Percentiles rank a stretch among this genome's conserved stretches.
These are phyloP conservation scores for Aleadryas rufinucha DNA, from an alignment of 2,113 vertebrate species.

Conservation along the genomic window DNA sequence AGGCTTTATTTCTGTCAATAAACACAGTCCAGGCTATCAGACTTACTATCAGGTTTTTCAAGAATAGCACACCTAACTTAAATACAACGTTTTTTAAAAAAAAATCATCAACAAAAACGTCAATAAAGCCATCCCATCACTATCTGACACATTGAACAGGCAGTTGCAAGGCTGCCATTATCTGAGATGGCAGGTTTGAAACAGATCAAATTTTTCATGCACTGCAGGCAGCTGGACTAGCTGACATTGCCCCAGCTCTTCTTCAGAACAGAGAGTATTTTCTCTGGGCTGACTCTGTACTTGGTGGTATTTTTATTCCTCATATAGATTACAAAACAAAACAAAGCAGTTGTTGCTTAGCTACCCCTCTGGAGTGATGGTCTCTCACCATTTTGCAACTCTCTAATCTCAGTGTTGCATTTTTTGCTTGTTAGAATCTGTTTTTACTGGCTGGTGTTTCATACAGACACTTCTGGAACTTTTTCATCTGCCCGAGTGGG, in stretches of 20 bases:
- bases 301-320: conserved; percentile 54
- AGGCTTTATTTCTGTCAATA: not conserved
- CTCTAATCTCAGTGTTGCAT: conserved; percentile 2
- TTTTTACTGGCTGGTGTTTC: conserved; percentile 34
- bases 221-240: not conserved
- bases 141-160: not conserved
- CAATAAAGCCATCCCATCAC: rapidly evolving
- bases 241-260: not conserved
- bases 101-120: not conserved
- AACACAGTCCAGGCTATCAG: not conserved
- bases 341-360: conserved; percentile 59
- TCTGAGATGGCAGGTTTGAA: not conserved
- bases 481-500: not conserved
- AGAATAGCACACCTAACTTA: not conserved
- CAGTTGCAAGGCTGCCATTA: not conserved
- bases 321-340: conserved; percentile 60
- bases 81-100: not conserved
- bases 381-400: conserved; percentile 39
- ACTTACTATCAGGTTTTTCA: not conserved
- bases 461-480: not conserved
- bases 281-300: not conserved
- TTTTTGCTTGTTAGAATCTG: conserved; percentile 1
- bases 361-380: conserved; percentile 6
- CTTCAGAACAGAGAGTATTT: not conserved
- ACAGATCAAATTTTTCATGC: not conserved